Evolutionary conservation across 53 echinoderm and acorn worm species (phyloP).

Genomic region (Astropecten irregularis): DNA sequence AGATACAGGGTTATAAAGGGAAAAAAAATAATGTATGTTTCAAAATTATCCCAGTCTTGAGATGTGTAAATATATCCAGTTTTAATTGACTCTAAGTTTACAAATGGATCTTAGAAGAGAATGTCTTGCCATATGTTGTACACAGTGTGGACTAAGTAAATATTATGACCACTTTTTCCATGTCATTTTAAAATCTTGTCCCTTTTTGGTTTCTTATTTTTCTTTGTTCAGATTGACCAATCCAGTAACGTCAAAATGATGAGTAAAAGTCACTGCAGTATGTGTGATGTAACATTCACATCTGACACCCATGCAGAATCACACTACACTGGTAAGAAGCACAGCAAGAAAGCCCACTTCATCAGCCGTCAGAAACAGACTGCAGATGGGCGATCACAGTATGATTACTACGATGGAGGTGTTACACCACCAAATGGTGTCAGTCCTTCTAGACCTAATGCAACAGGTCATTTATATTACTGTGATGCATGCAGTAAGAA

Average conservation of each 20-base stretch:
- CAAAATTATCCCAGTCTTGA: too few relatives aligned
- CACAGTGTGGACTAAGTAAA: background rate
- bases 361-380: background rate
- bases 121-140: too few relatives aligned
- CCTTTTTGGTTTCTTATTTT: too few relatives aligned
- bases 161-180: background rate
- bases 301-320: constrained; percentile 31
- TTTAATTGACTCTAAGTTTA: too few relatives aligned
- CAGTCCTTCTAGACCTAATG: background rate
- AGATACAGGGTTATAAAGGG: too few relatives aligned
- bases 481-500: constrained; percentile 24
- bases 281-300: constrained; percentile 52
- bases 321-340: constrained; percentile 46
- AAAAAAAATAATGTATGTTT: too few relatives aligned
- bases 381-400: background rate
- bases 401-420: too few relatives aligned
- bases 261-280: background rate
- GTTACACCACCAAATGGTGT: background rate
- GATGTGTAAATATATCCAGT: too few relatives aligned
- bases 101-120: too few relatives aligned
- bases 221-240: too few relatives aligned
- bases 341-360: constrained; percentile 25
- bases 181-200: too few relatives aligned
- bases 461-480: constrained; percentile 20
- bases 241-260: too few relatives aligned